A percentile compares a stretch with the other conserved stretches of the same genome.
Evolutionary conservation across 2,797 vertebrate genomes (phyloP).

Genomic region (Pseudochirops cupreus): DNA sequence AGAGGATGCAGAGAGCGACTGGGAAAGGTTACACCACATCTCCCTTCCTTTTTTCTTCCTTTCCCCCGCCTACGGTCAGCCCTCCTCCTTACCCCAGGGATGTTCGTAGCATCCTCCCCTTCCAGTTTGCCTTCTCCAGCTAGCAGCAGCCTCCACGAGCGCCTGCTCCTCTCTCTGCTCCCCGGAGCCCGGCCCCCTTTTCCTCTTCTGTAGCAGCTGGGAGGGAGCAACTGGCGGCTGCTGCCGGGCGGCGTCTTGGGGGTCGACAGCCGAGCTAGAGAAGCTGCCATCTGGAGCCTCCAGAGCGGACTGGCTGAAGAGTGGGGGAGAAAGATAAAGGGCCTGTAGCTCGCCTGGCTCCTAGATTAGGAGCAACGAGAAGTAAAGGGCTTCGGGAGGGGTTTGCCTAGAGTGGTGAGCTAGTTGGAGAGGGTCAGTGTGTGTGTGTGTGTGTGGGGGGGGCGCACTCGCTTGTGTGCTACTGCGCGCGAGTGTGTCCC

Average conservation of each 20-base stretch:
- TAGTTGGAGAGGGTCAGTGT: background rate
- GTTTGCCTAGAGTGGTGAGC: background rate
- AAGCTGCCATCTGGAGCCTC: slow-evolving; percentile 75
- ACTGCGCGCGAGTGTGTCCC: background rate
- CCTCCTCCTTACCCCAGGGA: slow-evolving; percentile 44
- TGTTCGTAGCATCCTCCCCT: background rate
- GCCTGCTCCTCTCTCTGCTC: background rate
- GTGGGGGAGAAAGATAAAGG: slow-evolving; percentile 10
- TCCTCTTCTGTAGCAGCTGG: slow-evolving; percentile 65
- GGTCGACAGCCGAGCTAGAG: slow-evolving; percentile 30
- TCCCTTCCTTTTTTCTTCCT: fast-evolving
- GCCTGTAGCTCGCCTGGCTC: background rate
- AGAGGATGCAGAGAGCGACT: background rate
- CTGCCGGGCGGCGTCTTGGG: slow-evolving; percentile 68
- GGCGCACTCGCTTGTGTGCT: background rate
- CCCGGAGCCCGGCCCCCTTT: fast-evolving
- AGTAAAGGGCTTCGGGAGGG: background rate
- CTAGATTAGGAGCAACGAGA: too few relatives aligned
- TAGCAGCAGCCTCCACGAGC: background rate
- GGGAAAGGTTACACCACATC: fast-evolving
- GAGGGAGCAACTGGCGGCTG: slow-evolving; percentile 63
- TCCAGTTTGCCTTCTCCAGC: background rate
- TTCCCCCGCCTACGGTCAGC: background rate
- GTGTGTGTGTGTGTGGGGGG: background rate
- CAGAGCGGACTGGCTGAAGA: slow-evolving; percentile 31